Evolutionary conservation across 2,113 vertebrate genomes (phyloP), one percentile per base, ranked within the genome.

Genomic region (Alligator sinensis): DNA sequence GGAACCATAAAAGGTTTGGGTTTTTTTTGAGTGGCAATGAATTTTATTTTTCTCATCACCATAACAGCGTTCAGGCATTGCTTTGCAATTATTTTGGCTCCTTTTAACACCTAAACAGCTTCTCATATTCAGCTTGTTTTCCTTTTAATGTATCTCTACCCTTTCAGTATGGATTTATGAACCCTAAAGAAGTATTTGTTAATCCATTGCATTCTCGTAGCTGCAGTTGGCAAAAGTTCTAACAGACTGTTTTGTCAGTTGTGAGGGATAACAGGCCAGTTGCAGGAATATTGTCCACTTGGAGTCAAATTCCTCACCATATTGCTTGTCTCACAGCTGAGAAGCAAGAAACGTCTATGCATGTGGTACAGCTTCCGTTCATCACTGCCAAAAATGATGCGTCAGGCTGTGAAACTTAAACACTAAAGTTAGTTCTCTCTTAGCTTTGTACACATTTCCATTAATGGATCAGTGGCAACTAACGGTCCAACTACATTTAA

Each of bases 61-160:
- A 1, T 24, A 77, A 47, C 21, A 28, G 14, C 19, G 75, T 86
- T 82, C 84, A 80, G 64, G 84, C 74, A 11, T 93, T 94, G 91
- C 86, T 94, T 84, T 58, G 28, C 64, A 79, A 60, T 80, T 60
- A 2, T 47, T 75, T 84, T 91, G 81, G 90, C 88, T 92, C 74
- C 28, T 76, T 90, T 62, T 2, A 5, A 34, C 77, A 30, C 78
- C 82, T 82, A 75, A 61, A 78, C 61, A 25, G 55, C 80, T 89
- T 92, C 89, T 80, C 47, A 62, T 17, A 84, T 86, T 79, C 82
- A 68, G 70, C 27, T 34, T 84, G 83, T 38, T 77, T 91, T 94
- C 58, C 70, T 94, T 89, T 96, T 97, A 95, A 94, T 96, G 95
- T 91, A 95, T n/a, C 87, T 93, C 75, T 81, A 89, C 76, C 84